A percentile compares a stretch with the other conserved stretches of the same genome.
phyloP scores from a whole-genome alignment of 2,888 invertebrate genomes.

The Drosophila subquinaria region DNA sequence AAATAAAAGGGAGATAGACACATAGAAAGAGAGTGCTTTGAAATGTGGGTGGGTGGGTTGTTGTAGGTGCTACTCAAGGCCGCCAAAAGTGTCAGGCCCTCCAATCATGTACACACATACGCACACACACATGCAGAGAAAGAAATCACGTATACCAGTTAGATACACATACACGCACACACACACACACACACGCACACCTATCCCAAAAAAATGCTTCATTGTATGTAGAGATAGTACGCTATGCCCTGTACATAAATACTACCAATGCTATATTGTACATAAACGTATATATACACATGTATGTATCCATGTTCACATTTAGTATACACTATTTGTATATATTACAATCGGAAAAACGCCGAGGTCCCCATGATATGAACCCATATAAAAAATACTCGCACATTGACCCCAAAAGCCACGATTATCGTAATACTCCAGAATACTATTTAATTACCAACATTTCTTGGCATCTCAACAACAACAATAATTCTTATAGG shows the following conservation, averaged over 20 bases:
- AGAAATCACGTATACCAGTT: slow-evolving; percentile 30
- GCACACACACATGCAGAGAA: slow-evolving; percentile 16
- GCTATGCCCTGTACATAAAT: slow-evolving; percentile 18
- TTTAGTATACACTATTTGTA: slow-evolving; percentile 5
- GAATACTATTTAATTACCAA: background rate
- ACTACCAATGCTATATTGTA: slow-evolving; percentile 3
- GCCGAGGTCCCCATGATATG: background rate
- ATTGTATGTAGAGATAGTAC: slow-evolving; percentile 23
- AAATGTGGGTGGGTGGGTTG: background rate
- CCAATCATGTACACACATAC: slow-evolving; percentile 31
- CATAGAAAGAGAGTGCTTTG: background rate
- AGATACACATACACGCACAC: slow-evolving; percentile 50
- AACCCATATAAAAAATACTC: background rate
- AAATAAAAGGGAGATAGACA: background rate
- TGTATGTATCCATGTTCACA: slow-evolving; percentile 1
- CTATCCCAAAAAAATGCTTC: slow-evolving; percentile 13
- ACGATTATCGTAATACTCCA: background rate
- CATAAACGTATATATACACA: background rate
- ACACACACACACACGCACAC: slow-evolving; percentile 41
- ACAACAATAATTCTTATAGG: slow-evolving; percentile 62
- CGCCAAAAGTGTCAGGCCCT: slow-evolving; percentile 51
- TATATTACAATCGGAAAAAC: background rate
- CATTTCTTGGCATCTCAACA: background rate
- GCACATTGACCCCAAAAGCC: slow-evolving; percentile 1
- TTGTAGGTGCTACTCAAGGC: slow-evolving; percentile 54